Conservation (phyloP, 2,797 vertebrate genomes). For the Galago senegalensis region DNA sequence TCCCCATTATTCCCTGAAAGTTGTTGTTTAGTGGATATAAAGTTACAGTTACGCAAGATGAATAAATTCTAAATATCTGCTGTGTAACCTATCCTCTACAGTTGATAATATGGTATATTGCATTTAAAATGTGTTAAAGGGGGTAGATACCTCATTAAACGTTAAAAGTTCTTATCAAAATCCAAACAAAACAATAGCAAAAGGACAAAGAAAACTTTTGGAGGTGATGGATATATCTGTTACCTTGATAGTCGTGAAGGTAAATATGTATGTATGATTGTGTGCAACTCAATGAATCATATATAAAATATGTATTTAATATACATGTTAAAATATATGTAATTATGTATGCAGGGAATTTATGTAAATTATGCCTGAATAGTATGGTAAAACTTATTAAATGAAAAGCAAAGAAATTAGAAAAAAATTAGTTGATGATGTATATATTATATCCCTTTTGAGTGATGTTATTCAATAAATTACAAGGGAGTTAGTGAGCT, state of each 20-base stretch:
- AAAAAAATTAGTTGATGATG: not conserved
- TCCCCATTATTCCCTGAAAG: no score
- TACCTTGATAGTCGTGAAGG: not conserved
- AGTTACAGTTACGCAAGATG: not conserved
- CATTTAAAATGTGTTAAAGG: not conserved
- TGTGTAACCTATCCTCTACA: not conserved
- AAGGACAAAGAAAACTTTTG: not conserved
- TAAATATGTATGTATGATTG: not conserved
- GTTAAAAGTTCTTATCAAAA: not conserved
- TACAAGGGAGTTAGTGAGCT: not conserved
- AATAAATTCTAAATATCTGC: not conserved
- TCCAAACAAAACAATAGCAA: not conserved
- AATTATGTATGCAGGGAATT: not conserved
- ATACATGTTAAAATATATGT: not conserved
- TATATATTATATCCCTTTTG: not conserved
- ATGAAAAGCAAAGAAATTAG: not conserved
- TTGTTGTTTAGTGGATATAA: not conserved
- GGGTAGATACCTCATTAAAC: not conserved
- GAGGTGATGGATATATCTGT: rapidly evolving
- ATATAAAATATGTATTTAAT: not conserved
- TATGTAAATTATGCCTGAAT: not conserved
- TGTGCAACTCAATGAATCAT: not conserved
- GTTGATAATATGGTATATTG: not conserved
- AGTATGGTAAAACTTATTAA: not conserved
- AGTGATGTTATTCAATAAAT: not conserved